Conservation (phyloP, 2,888 invertebrate genomes). For the Reticulitermes lucifugus region DNA sequence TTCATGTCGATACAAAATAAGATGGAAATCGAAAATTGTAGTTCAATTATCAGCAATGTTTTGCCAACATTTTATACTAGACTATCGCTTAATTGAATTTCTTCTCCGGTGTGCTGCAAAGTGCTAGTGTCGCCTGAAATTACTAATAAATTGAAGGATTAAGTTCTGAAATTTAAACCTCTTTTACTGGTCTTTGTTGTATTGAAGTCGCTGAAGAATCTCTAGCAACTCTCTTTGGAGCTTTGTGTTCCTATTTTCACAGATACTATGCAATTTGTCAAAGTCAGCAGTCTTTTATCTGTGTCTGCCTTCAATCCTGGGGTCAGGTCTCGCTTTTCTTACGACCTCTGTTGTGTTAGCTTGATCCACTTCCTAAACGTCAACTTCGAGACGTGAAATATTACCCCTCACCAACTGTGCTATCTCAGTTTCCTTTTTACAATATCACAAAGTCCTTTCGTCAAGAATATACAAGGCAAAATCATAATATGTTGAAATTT, state of each 20-base stretch:
- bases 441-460: background rate
- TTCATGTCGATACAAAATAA: too few relatives aligned
- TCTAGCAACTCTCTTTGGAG: background rate
- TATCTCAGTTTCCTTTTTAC: background rate
- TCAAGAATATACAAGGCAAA: too few relatives aligned
- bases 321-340: conserved; percentile 5
- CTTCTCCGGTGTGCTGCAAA: too few relatives aligned
- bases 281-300: background rate
- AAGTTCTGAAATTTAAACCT: background rate
- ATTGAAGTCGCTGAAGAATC: background rate
- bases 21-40: too few relatives aligned
- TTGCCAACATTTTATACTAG: too few relatives aligned
- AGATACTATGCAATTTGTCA: background rate
- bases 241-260: background rate
- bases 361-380: conserved; percentile 5
- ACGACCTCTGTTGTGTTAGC: background rate
- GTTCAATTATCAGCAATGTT: too few relatives aligned
- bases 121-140: too few relatives aligned
- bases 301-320: background rate
- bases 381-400: conserved; percentile 1
- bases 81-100: too few relatives aligned
- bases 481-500: too few relatives aligned
- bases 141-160: background rate
- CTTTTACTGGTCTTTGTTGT: background rate
- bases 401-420: conserved; percentile 12